These are phyloP conservation scores for Larimichthys crocea DNA, from an alignment of 2,113 vertebrate genomes.

Conservation along the genomic window DNA sequence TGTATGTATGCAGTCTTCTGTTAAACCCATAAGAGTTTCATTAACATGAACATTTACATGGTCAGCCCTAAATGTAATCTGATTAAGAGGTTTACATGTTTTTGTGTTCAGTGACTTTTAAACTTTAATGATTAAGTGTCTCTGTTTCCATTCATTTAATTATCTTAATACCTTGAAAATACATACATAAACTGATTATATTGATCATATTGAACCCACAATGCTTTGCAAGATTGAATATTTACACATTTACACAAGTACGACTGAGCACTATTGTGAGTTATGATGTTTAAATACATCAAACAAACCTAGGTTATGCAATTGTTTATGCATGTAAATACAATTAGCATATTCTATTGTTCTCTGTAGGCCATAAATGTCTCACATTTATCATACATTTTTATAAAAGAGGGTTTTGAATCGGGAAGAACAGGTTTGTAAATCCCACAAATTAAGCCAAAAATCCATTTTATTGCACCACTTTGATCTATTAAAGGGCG, in stretches of 20 bases:
- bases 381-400: conserved; percentile 2
- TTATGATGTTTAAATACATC: conserved; percentile 10
- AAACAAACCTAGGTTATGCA: not conserved
- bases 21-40: not conserved
- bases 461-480: conserved; percentile 30
- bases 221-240: not conserved
- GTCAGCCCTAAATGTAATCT: no score
- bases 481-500: conserved; percentile 40
- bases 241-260: not conserved
- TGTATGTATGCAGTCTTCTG: conserved; percentile 85
- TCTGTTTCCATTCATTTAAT: conserved; percentile 25
- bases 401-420: not conserved
- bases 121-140: not conserved
- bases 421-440: not conserved
- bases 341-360: conserved; percentile 12
- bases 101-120: conserved; percentile 1
- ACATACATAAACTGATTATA: not conserved
- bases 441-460: conserved; percentile 7
- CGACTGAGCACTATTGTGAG: conserved; percentile 10
- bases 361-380: conserved; percentile 6
- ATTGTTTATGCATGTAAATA: conserved; percentile 19
- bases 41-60: no score
- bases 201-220: not conserved
- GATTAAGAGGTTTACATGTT: conserved; percentile 21
- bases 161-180: not conserved